phyloP scores from a whole-genome alignment of 2,113 vertebrate species.

The Gorilla gorilla region DNA sequence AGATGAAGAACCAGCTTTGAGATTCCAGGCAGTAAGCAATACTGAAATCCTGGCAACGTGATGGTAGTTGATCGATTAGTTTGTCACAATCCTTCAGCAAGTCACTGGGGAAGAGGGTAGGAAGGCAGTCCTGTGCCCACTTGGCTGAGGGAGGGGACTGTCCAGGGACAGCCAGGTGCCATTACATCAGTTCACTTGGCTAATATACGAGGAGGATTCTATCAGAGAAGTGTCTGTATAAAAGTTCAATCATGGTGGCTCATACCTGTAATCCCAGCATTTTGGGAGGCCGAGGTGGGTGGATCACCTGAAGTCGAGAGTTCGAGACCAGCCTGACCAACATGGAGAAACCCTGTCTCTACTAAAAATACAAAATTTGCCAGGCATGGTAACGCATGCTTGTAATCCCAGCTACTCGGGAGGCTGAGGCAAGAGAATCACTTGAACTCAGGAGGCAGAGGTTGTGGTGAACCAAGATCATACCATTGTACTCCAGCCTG shows the following conservation, averaged over 20 bases:
- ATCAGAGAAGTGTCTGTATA: background rate
- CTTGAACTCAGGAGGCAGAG: too few species aligned
- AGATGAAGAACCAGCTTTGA: background rate
- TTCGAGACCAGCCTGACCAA: too few species aligned
- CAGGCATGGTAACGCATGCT: too few species aligned
- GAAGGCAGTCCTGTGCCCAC: fast-evolving
- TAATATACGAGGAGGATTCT: background rate
- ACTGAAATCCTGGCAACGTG: background rate
- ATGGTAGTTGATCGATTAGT: background rate
- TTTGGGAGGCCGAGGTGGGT: too few species aligned
- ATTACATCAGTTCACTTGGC: background rate
- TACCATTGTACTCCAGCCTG: too few species aligned
- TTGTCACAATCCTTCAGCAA: background rate
- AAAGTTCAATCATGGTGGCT: background rate
- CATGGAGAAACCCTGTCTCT: too few species aligned
- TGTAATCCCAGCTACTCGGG: too few species aligned
- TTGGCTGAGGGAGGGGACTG: background rate
- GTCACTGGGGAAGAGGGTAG: background rate
- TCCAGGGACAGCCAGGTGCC: background rate
- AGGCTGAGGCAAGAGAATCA: too few species aligned
- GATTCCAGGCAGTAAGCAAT: background rate
- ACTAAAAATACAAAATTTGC: too few species aligned
- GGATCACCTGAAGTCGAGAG: too few species aligned
- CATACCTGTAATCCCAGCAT: too few species aligned
- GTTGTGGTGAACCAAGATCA: too few species aligned